Evolutionary conservation across 2,888 invertebrate species (phyloP).

Genomic region (Morpho helenor): DNA sequence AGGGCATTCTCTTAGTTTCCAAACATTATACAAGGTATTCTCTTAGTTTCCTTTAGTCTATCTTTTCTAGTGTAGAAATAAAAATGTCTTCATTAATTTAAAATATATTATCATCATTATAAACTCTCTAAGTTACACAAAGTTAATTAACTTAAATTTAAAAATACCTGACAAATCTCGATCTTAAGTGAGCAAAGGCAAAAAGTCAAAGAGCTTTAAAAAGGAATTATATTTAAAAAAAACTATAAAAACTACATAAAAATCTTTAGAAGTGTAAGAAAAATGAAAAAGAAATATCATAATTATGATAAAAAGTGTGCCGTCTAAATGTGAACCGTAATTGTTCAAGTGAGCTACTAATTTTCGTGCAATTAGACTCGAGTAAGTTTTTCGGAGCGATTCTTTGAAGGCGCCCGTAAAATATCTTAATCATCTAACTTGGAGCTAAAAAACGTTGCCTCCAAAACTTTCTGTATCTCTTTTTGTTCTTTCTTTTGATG

Average conservation of each 20-base stretch:
- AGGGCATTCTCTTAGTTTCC: too few relatives aligned
- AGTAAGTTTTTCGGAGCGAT: conserved; percentile 49
- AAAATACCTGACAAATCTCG: too few relatives aligned
- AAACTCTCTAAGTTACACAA: too few relatives aligned
- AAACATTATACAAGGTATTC: too few relatives aligned
- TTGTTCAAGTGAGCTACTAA: conserved; percentile 65
- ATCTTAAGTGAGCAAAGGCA: too few relatives aligned
- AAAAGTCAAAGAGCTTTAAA: too few relatives aligned
- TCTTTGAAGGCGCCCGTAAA: conserved; percentile 41
- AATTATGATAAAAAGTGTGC: conserved; percentile 22
- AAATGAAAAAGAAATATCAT: conserved; percentile 6
- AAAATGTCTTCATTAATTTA: too few relatives aligned
- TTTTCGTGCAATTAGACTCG: conserved; percentile 65
- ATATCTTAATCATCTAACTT: conserved; percentile 68
- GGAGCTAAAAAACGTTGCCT: conserved; percentile 47
- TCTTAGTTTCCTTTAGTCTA: too few relatives aligned
- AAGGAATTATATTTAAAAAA: not conserved
- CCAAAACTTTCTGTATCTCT: conserved; percentile 28
- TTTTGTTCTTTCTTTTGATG: conserved; percentile 33
- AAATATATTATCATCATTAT: too few relatives aligned
- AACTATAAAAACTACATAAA: conserved; percentile 1
- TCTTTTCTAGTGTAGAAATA: too few relatives aligned
- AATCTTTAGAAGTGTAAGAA: not conserved
- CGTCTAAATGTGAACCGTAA: conserved; percentile 35
- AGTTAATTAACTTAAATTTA: too few relatives aligned